Conservation (phyloP, 2,888 invertebrate species). For the Campoletis raptor region DNA sequence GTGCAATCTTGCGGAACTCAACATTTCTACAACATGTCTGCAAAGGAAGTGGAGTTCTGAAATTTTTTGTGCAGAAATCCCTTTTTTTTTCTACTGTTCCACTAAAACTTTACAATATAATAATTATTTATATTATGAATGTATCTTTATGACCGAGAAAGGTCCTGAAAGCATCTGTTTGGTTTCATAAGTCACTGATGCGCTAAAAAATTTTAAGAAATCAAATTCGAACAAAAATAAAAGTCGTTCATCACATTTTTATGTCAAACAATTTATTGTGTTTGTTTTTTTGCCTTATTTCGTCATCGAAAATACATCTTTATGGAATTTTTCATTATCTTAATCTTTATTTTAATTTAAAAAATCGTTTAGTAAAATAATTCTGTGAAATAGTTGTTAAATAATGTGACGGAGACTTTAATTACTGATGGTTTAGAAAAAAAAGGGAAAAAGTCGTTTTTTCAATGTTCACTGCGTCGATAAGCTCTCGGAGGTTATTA, state of each 20-base stretch:
- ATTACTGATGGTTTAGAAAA: neutral
- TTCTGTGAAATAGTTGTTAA: neutral
- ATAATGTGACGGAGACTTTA: neutral
- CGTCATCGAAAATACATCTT: no score
- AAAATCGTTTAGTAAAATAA: no score
- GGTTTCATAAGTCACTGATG: neutral
- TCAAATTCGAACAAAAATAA: neutral
- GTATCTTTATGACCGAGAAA: neutral
- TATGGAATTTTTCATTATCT: no score
- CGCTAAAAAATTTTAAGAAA: neutral
- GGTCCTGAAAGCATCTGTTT: neutral
- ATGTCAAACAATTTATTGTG: neutral
- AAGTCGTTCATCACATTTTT: neutral
- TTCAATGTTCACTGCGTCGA: neutral
- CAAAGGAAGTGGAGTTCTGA: neutral
- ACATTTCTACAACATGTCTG: no score
- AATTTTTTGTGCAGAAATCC: neutral
- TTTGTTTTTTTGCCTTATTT: neutral
- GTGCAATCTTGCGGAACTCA: no score
- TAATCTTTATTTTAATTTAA: no score
- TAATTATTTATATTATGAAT: neutral
- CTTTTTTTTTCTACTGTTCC: neutral
- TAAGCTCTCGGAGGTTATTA: constrained; percentile 15
- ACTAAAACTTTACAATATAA: neutral
- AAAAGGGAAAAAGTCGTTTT: constrained; percentile 6